Evolutionary conservation across 2,797 vertebrate species (phyloP), one percentile per base, ranked within the genome.

Genomic region (Clarias pachynema): DNA sequence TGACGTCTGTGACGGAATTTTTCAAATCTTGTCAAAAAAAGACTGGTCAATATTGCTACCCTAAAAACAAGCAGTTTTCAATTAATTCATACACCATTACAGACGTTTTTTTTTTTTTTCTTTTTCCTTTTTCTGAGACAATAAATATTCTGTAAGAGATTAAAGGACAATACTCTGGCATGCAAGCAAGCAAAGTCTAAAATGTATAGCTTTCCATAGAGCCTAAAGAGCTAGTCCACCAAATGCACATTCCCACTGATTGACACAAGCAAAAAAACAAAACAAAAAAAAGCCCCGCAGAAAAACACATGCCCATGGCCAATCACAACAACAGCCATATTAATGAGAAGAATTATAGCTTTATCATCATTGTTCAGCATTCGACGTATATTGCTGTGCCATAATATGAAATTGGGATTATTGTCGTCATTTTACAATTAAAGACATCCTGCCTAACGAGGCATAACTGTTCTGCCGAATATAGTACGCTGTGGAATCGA

Each of bases 171-270:
- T 92, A 95, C 91, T 95, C 93, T 90, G 93, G 94, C 95, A 96
- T 96, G 95, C 95, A 95, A 91, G 94, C 91, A 92, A 95, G 94
- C 94, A 94, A 94, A 91, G 91, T 94, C 91, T 91, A 93, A 87
- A 91, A 89, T 91, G 87, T 89, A 88, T 90, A 91, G 92, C 91
- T 91, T 87, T 72, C 86, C 90, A 94, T 95, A 95, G 92, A 95
- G 91, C 91, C 93, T 95, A 95, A 95, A 92, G 89, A 94, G 92
- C 96, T 97, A 97, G 90, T 95, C 89, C 96, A 97, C 96, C 94
- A 96, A 96, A 98, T 97, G 97, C 97, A 98, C 97, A 95, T 96
- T 96, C 97, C 97, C 97, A 97, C 96, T 98, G 97, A 98, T 98
- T 98, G 98, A 98, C 96, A 98, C 96, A 96, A 97, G 97, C 95